Conservation (phyloP, 2,888 invertebrate species). For the Callinectes sapidus region DNA sequence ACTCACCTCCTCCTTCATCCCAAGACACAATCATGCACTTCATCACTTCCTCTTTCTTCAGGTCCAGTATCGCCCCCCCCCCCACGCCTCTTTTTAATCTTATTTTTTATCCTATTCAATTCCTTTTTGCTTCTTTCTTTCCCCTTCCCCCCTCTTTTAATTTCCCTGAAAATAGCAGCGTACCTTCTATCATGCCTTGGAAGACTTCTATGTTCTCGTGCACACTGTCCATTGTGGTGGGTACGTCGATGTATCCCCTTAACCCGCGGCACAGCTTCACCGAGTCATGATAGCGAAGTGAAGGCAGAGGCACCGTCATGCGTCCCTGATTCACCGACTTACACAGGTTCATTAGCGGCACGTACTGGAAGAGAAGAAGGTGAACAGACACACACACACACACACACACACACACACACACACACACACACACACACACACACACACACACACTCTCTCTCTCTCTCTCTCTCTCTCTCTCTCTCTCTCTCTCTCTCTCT, state of each 20-base stretch:
- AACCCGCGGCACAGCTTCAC: constrained; percentile 47
- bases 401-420: too few species aligned
- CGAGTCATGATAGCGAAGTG: constrained; percentile 50
- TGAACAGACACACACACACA: too few species aligned
- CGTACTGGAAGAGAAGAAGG: constrained; percentile 1
- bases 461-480: too few species aligned
- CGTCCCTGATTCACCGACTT: constrained; percentile 48
- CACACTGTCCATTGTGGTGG: not conserved
- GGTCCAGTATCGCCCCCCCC: not conserved
- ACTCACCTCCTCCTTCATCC: not conserved
- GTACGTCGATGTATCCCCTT: constrained; percentile 42
- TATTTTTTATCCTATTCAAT: not conserved
- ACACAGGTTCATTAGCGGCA: constrained; percentile 48
- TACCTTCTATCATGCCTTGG: constrained; percentile 28
- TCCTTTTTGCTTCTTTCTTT: not conserved
- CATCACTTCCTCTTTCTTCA: not conserved
- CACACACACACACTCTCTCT: too few species aligned
- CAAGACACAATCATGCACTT: not conserved
- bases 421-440: too few species aligned
- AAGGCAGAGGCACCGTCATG: constrained; percentile 53
- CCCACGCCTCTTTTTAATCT: not conserved
- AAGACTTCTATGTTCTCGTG: constrained; percentile 22
- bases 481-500: too few species aligned
- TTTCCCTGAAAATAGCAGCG: not conserved
- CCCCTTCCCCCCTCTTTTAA: not conserved